phyloP scores from a whole-genome alignment of 2,888 invertebrate species.

The Sialis lutaria region DNA sequence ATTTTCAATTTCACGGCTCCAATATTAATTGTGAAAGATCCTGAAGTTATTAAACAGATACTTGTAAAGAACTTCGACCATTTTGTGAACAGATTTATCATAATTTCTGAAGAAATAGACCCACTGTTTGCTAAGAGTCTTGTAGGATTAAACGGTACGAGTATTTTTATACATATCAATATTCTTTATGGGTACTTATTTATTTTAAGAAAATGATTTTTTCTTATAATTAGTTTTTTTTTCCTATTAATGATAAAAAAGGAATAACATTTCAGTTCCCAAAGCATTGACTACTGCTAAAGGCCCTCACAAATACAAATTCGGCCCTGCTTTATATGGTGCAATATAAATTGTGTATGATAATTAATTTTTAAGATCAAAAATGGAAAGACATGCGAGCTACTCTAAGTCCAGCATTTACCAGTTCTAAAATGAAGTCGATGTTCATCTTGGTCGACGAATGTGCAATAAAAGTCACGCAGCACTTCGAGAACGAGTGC shows the following conservation, averaged over 20 bases:
- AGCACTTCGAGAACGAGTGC: not conserved
- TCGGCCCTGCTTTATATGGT: too few species aligned
- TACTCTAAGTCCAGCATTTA: conserved; percentile 1
- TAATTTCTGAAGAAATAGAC: not conserved
- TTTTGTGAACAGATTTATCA: not conserved
- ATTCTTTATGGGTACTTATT: too few species aligned
- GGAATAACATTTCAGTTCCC: too few species aligned
- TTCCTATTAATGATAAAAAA: too few species aligned
- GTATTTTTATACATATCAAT: not conserved
- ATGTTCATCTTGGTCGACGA: not conserved
- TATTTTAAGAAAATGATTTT: too few species aligned
- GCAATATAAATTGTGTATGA: too few species aligned
- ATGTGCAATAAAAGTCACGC: not conserved
- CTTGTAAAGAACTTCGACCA: not conserved
- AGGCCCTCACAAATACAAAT: too few species aligned
- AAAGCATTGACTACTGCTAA: too few species aligned
- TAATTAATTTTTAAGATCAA: too few species aligned
- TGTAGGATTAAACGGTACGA: not conserved
- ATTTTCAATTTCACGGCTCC: not conserved
- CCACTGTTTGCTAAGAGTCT: not conserved
- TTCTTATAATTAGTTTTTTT: too few species aligned
- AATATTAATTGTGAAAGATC: not conserved
- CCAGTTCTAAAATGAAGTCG: not conserved
- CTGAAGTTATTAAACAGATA: not conserved
- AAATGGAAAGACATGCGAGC: not conserved